These are phyloP conservation scores for Paramormyrops hopkinsi DNA, from an alignment of 2,797 vertebrate species.

Conservation along the genomic window DNA sequence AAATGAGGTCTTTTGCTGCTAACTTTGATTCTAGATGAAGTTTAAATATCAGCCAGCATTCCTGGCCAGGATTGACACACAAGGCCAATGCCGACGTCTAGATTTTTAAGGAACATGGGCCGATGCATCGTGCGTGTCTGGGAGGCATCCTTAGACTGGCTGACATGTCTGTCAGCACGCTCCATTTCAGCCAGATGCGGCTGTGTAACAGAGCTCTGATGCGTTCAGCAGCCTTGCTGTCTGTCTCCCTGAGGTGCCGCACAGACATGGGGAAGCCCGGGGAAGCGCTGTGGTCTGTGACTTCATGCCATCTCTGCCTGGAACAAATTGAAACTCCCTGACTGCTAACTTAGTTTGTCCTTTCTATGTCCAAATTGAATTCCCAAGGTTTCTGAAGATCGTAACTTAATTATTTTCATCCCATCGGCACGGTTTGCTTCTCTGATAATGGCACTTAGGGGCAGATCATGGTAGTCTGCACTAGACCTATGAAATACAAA, in stretches of 20 bases:
- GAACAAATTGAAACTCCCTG: conserved; percentile 27
- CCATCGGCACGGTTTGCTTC: conserved; percentile 9
- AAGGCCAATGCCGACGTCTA: not conserved
- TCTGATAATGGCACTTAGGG: not conserved
- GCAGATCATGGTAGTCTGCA: not conserved
- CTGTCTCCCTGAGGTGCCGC: not conserved
- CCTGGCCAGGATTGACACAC: not conserved
- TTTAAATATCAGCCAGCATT: not conserved
- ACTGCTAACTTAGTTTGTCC: conserved; percentile 32
- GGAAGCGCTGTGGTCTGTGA: not conserved
- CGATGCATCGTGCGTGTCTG: not conserved
- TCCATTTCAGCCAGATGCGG: not conserved
- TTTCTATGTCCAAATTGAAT: conserved; percentile 28
- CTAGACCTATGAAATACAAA: not conserved
- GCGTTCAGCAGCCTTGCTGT: not conserved
- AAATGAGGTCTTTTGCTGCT: not conserved
- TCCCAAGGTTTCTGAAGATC: conserved; percentile 23
- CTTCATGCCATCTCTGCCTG: not conserved
- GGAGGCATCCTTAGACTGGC: not conserved
- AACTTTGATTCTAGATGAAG: not conserved
- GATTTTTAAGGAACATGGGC: not conserved
- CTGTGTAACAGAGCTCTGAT: not conserved
- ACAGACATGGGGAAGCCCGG: not conserved
- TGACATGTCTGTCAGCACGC: not conserved
- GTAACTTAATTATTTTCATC: conserved; percentile 27